phyloP scores from a whole-genome alignment of 2,888 invertebrate genomes.

The Isotomurus palustris region DNA sequence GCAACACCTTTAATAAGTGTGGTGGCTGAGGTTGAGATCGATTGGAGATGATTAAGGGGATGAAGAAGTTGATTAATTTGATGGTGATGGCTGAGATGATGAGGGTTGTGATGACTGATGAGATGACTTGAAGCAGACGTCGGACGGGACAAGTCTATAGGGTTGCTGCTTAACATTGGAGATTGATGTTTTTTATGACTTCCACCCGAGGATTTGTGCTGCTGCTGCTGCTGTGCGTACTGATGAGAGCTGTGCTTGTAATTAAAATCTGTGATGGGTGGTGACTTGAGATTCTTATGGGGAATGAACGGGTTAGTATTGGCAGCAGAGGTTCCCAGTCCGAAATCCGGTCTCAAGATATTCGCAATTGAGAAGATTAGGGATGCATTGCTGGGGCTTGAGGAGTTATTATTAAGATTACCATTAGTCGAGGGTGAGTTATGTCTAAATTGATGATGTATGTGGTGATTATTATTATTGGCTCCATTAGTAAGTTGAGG shows the following conservation, averaged over 20 bases:
- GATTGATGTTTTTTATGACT: not conserved
- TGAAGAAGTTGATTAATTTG: not conserved
- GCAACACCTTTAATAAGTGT: too few species aligned
- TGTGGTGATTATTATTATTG: conserved; percentile 1
- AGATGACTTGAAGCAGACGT: conserved; percentile 19
- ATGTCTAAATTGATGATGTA: too few species aligned
- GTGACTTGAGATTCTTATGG: conserved; percentile 17
- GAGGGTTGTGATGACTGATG: not conserved
- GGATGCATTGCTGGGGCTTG: conserved; percentile 23
- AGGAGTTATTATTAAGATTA: conserved; percentile 15
- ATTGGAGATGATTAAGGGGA: conserved; percentile 10
- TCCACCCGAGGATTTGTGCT: not conserved
- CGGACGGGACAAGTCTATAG: conserved; percentile 43
- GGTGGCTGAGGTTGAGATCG: conserved; percentile 4
- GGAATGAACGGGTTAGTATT: conserved; percentile 16
- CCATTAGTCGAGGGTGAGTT: conserved; percentile 2
- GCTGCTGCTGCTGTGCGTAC: too few species aligned
- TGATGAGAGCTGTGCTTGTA: not conserved
- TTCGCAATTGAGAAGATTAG: conserved; percentile 73
- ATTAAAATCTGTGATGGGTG: conserved; percentile 5
- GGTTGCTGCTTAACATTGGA: conserved; percentile 14
- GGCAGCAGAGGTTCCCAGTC: conserved; percentile 65
- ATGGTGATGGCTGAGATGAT: conserved; percentile 11
- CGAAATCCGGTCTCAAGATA: conserved; percentile 72
- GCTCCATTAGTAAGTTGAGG: conserved; percentile 1